phyloP scores from a whole-genome alignment of 2,797 vertebrate genomes.

The Falco peregrinus region DNA sequence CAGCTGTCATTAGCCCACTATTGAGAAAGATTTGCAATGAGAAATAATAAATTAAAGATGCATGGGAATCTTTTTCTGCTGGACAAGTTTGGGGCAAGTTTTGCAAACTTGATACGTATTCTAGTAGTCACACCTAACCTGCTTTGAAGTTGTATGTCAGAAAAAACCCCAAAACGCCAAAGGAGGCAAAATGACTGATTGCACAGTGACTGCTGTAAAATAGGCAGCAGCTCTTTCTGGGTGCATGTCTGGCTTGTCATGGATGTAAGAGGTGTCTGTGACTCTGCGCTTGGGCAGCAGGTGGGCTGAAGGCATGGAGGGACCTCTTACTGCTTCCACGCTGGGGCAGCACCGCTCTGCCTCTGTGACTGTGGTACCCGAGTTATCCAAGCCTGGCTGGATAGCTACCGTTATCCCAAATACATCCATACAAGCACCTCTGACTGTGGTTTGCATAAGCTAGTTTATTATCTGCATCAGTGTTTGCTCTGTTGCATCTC shows the following conservation, averaged over 20 bases:
- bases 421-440: background rate
- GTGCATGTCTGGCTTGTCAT: background rate
- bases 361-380: rapidly evolving
- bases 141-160: background rate
- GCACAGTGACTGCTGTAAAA: background rate
- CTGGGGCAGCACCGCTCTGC: background rate
- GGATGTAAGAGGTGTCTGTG: background rate
- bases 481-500: background rate
- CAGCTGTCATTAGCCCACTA: background rate
- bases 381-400: background rate
- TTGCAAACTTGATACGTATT: background rate
- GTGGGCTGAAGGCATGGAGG: background rate
- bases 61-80: background rate
- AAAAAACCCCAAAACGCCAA: rapidly evolving
- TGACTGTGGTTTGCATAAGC: background rate
- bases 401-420: background rate
- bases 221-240: background rate
- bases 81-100: background rate
- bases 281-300: background rate
- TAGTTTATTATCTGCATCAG: background rate
- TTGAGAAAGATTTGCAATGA: background rate
- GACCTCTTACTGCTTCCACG: background rate
- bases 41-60: background rate
- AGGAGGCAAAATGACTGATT: background rate
- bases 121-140: rapidly evolving